Percentiles rank a stretch among this genome's conserved stretches.
phyloP scores from a whole-genome alignment of 1,140 invertebrate species.

The Tetragonula clypearis region DNA sequence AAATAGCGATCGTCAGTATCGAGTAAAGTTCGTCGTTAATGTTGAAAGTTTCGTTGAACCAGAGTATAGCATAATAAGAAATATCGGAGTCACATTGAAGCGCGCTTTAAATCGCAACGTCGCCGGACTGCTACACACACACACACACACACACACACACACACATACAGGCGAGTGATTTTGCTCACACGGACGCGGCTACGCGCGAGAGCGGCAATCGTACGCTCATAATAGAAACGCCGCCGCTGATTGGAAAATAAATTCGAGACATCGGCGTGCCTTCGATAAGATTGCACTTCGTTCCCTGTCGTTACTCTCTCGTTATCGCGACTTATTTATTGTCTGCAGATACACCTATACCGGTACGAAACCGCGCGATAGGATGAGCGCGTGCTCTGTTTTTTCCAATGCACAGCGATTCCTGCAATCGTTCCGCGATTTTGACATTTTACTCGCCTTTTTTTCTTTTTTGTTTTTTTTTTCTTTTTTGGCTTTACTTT shows the following conservation, averaged over 20 bases:
- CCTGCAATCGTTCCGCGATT: neutral
- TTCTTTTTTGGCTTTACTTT: neutral
- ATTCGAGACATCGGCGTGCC: conserved; percentile 60
- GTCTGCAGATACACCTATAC: conserved; percentile 48
- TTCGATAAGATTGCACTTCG: conserved; percentile 65
- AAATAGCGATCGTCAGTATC: no score
- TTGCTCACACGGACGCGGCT: neutral
- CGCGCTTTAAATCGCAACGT: conserved; percentile 10
- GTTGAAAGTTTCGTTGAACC: neutral
- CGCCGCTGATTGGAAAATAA: conserved; percentile 62
- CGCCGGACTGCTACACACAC: no score
- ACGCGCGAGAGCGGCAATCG: neutral
- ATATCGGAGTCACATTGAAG: neutral
- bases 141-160: neutral
- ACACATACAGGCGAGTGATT: neutral
- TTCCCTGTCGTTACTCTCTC: conserved; percentile 49
- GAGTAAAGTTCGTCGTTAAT: no score
- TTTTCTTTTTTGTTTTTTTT: no score
- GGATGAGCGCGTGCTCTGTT: conserved; percentile 26
- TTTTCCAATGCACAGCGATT: neutral
- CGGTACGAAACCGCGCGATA: conserved; percentile 25
- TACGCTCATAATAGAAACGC: conserved; percentile 51
- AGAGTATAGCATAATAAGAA: neutral
- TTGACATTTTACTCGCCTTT: neutral
- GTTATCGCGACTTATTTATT: conserved; percentile 64